Conservation (phyloP, 2,888 invertebrate genomes). For the Drosophila colorata region DNA sequence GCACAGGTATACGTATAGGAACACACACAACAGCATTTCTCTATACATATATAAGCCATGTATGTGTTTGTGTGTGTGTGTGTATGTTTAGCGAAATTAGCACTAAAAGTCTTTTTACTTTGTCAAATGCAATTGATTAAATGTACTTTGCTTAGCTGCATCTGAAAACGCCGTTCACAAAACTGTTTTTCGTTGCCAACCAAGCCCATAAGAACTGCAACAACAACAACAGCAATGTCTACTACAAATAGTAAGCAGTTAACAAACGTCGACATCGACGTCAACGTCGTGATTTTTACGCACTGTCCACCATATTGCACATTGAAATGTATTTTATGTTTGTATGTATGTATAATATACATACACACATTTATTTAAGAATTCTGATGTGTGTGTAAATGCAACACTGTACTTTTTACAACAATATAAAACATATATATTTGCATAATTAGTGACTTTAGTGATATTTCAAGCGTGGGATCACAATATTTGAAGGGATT, state of each 20-base stretch:
- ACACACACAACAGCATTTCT: conserved; percentile 45
- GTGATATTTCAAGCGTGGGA: conserved; percentile 55
- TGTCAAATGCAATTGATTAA: conserved; percentile 45
- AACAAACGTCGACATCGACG: conserved; percentile 32
- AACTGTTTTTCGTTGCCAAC: conserved; percentile 43
- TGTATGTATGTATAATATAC: conserved; percentile 29
- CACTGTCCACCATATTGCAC: conserved; percentile 77
- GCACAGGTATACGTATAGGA: conserved; percentile 47
- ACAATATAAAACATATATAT: conserved; percentile 20
- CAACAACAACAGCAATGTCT: conserved; percentile 29
- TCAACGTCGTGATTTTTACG: conserved; percentile 65
- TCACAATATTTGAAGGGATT: conserved; percentile 60
- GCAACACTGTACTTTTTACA: conserved; percentile 76
- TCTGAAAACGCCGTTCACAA: conserved; percentile 27
- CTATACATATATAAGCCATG: conserved; percentile 49
- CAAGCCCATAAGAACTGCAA: conserved; percentile 29
- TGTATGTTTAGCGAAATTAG: conserved; percentile 52
- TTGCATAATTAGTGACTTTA: conserved; percentile 47
- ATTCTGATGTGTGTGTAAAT: conserved; percentile 43
- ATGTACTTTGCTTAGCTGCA: conserved; percentile 38
- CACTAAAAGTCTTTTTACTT: conserved; percentile 50
- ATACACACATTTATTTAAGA: conserved; percentile 7
- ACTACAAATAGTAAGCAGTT: conserved; percentile 33
- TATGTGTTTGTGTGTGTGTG: conserved; percentile 25
- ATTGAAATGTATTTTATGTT: conserved; percentile 56